These are phyloP conservation scores for Parnassius mnemosyne DNA, from an alignment of 2,888 invertebrate genomes.

Conservation along the genomic window DNA sequence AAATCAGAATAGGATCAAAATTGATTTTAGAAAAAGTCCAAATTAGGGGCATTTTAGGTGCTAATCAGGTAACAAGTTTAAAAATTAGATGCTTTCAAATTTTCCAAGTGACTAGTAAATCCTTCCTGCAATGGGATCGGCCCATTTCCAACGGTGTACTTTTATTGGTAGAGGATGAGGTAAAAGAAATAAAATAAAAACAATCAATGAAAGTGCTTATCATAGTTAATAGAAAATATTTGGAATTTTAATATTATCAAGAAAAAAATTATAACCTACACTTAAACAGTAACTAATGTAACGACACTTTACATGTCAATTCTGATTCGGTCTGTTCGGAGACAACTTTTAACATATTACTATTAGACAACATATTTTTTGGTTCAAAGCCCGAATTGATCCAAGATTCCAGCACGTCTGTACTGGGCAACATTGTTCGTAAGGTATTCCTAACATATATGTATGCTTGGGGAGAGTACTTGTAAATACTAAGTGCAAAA, in stretches of 20 bases:
- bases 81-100: no score
- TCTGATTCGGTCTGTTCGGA: slow-evolving; percentile 68
- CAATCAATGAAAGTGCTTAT: no score
- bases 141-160: no score
- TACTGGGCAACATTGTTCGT: slow-evolving; percentile 68
- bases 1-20: no score
- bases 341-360: slow-evolving; percentile 59
- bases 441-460: slow-evolving; percentile 70
- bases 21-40: no score
- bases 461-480: slow-evolving; percentile 73
- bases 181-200: no score
- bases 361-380: slow-evolving; percentile 54
- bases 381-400: slow-evolving; percentile 60
- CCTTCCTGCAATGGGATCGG: no score
- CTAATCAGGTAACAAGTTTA: no score
- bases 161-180: no score
- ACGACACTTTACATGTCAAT: slow-evolving; percentile 62
- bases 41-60: no score
- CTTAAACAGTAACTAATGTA: slow-evolving; percentile 46
- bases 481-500: slow-evolving; percentile 70
- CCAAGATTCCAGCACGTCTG: slow-evolving; percentile 68
- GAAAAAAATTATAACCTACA: slow-evolving; percentile 36
- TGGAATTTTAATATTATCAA: slow-evolving; percentile 36
- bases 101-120: no score
- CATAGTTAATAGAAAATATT: slow-evolving; percentile 10